A percentile compares a stretch with the other conserved stretches of the same genome.
These are phyloP conservation scores for Drosophila ficusphila DNA, from an alignment of 1,140 invertebrate species.

Conservation along the genomic window DNA sequence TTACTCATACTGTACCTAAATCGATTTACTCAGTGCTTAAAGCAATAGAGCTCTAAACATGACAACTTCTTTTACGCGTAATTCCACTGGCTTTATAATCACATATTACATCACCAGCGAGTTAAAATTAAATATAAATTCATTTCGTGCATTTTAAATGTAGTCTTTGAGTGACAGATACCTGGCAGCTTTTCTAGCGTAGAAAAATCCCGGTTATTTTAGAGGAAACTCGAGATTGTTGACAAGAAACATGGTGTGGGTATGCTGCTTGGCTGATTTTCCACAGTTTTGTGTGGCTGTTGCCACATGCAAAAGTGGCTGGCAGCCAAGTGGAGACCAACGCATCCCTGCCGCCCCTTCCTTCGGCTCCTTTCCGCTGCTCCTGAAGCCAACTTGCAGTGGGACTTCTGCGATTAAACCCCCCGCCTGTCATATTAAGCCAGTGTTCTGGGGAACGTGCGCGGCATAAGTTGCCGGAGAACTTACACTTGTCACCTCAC, in stretches of 20 bases:
- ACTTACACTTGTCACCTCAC: conserved; percentile 46
- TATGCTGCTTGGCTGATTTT: not conserved
- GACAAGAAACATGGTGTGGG: not conserved
- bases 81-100: too few species aligned
- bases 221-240: conserved; percentile 5
- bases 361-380: conserved; percentile 19
- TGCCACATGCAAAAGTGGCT: conserved; percentile 6
- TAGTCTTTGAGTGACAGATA: not conserved
- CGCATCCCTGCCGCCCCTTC: not conserved
- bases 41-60: too few species aligned
- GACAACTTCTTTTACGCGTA: too few species aligned
- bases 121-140: too few species aligned
- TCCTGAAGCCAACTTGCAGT: conserved; percentile 67
- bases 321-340: too few species aligned
- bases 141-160: not conserved
- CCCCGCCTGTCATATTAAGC: conserved; percentile 72
- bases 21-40: too few species aligned
- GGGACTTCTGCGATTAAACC: conserved; percentile 17
- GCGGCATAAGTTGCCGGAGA: conserved; percentile 73
- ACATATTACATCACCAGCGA: too few species aligned
- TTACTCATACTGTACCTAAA: too few species aligned
- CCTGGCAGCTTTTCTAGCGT: not conserved
- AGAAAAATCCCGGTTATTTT: not conserved
- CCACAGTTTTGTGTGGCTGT: not conserved
- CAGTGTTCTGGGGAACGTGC: conserved; percentile 67